These are phyloP conservation scores for Drosophila subquinaria DNA, from an alignment of 2,888 invertebrate genomes.

Conservation along the genomic window DNA sequence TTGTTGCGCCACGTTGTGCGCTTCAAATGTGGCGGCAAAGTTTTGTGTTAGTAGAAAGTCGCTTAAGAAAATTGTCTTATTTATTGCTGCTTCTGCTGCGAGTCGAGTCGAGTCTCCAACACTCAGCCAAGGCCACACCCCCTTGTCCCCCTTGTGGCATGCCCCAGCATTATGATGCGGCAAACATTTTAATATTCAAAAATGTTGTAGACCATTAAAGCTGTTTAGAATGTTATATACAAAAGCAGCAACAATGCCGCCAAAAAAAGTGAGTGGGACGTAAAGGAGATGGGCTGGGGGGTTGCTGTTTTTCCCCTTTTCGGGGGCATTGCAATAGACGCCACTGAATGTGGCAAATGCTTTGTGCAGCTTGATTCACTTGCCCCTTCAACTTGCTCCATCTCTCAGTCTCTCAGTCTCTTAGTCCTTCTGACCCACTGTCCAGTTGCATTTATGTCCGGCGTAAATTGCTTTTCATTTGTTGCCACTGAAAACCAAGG, in stretches of 20 bases:
- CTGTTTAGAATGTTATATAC: conserved; percentile 53
- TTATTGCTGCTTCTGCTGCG: conserved; percentile 43
- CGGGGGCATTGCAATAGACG: conserved; percentile 35
- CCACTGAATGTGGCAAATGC: conserved; percentile 52
- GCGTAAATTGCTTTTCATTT: conserved; percentile 76
- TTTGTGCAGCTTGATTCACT: conserved; percentile 63
- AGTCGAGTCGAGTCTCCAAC: conserved; percentile 29
- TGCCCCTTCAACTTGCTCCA: conserved; percentile 6
- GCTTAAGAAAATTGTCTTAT: conserved; percentile 62
- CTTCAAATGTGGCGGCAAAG: conserved; percentile 41
- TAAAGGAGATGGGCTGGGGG: not conserved
- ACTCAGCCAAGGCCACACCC: conserved; percentile 27
- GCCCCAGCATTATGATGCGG: conserved; percentile 22
- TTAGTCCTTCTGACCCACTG: not conserved
- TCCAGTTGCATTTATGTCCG: conserved; percentile 14
- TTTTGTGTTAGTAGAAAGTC: conserved; percentile 30
- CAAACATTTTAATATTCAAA: conserved; percentile 77
- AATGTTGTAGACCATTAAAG: conserved; percentile 79
- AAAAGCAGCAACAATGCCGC: conserved; percentile 21
- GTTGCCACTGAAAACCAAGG: conserved; percentile 37
- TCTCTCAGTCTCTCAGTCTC: not conserved
- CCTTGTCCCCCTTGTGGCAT: conserved; percentile 1
- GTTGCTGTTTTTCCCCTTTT: not conserved
- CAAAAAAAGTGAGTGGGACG: not conserved
- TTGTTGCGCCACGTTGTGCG: conserved; percentile 29